A percentile compares a stretch with the other conserved stretches of the same genome.
Evolutionary conservation across 2,113 vertebrate species (phyloP).

Genomic region (Pelusios castaneus): DNA sequence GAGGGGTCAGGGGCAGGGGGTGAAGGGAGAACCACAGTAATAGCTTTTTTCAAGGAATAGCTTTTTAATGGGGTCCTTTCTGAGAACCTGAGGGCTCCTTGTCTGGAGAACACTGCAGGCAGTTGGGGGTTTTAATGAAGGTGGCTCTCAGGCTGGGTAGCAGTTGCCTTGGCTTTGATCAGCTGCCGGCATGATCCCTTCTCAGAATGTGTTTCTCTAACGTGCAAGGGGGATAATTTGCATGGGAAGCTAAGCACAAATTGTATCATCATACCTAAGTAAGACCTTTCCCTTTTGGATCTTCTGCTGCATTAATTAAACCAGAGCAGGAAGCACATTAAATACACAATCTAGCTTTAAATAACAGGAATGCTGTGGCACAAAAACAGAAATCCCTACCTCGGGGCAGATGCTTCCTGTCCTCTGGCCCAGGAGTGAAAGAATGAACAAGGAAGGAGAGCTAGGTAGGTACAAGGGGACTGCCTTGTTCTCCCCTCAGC

Average conservation of each 20-base stretch:
- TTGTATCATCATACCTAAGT: neutral
- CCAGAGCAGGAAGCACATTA: neutral
- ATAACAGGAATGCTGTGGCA: neutral
- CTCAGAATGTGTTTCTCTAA: neutral
- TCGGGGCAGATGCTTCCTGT: neutral
- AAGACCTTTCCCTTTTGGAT: neutral
- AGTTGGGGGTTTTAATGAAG: neutral
- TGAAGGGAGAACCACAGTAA: neutral
- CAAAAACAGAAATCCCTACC: neutral
- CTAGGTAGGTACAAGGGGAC: neutral
- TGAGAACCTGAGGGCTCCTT: neutral
- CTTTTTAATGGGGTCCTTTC: neutral
- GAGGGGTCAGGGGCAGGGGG: neutral
- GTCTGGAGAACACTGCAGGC: neutral
- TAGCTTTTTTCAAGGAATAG: neutral
- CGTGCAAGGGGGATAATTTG: neutral
- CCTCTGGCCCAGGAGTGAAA: neutral
- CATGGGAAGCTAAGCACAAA: neutral
- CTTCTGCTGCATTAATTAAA: neutral
- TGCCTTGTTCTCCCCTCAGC: neutral
- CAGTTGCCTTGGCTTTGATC: neutral
- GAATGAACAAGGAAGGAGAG: neutral
- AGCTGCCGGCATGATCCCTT: neutral
- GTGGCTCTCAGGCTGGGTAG: neutral
- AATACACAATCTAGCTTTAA: neutral